Evolutionary conservation across 2,797 vertebrate species (phyloP).

Genomic region (Malacoraja senta): DNA sequence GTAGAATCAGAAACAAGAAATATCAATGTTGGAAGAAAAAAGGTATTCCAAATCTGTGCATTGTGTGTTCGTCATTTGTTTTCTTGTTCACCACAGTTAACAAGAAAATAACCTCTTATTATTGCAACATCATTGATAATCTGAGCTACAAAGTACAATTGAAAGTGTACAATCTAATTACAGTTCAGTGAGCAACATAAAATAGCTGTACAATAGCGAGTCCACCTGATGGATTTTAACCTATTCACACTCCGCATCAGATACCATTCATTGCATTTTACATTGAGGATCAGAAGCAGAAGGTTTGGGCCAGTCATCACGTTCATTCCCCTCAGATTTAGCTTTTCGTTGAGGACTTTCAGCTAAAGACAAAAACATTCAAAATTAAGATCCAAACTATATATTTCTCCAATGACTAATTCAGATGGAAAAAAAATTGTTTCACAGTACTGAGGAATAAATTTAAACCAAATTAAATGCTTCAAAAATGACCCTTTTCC

Average conservation of each 20-base stretch:
- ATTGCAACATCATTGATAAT: not conserved
- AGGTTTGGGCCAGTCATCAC: not conserved
- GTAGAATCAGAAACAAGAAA: not conserved
- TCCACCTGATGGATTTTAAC: not conserved
- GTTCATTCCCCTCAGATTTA: not conserved
- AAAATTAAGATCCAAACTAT: not conserved
- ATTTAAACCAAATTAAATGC: not conserved
- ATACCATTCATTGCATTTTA: slow-evolving; percentile 21
- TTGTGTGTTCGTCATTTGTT: not conserved
- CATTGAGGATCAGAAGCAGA: slow-evolving; percentile 4
- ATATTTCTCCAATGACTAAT: not conserved
- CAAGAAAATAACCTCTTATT: not conserved
- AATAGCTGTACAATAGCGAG: not conserved
- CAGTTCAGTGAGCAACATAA: not conserved
- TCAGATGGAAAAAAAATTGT: too few relatives aligned
- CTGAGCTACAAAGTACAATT: not conserved
- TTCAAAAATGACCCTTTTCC: not conserved
- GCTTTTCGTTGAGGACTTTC: slow-evolving; percentile 4
- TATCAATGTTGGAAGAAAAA: not conserved
- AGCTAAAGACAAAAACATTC: slow-evolving; percentile 17
- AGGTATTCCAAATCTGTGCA: not conserved
- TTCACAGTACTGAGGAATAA: not conserved
- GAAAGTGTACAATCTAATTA: not conserved
- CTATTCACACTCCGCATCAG: not conserved
- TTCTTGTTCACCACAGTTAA: not conserved